These are phyloP conservation scores for Mobula birostris DNA, from an alignment of 2,113 vertebrate genomes.

Conservation along the genomic window DNA sequence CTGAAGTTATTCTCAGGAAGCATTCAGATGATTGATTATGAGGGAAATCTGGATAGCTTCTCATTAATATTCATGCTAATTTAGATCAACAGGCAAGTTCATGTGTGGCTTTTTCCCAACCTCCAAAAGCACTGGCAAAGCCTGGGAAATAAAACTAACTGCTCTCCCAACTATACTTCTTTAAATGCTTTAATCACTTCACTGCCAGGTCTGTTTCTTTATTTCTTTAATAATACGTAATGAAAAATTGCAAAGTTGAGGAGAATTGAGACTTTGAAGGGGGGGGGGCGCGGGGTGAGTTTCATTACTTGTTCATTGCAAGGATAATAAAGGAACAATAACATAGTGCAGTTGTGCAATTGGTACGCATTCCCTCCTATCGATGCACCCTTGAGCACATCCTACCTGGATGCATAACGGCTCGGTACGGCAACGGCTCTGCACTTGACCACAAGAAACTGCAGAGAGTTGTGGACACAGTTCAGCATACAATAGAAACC, in stretches of 20 bases:
- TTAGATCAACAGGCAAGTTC: slow-evolving; percentile 2
- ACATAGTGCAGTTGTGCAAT: background rate
- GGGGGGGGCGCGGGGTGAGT: background rate
- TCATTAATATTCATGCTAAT: background rate
- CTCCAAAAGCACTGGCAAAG: background rate
- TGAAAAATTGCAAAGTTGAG: background rate
- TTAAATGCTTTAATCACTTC: slow-evolving; percentile 10
- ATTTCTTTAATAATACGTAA: background rate
- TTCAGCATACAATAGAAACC: too few species aligned
- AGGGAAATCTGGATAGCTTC: background rate
- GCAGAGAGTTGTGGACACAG: too few species aligned
- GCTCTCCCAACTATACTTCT: background rate
- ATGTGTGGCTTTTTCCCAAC: background rate
- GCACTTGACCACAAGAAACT: too few species aligned
- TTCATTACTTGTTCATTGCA: background rate
- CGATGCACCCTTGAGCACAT: too few species aligned
- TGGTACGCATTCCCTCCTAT: too few species aligned
- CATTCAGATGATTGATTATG: background rate
- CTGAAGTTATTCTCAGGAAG: background rate
- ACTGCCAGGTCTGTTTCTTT: background rate
- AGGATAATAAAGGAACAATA: background rate
- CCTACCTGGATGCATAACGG: too few species aligned
- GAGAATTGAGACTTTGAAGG: background rate
- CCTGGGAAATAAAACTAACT: slow-evolving; percentile 21
- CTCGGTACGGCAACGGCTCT: too few species aligned